These are phyloP conservation scores for Zoanthus gigantus DNA, from an alignment of 92 coral and sea anemone species.

Conservation along the genomic window DNA sequence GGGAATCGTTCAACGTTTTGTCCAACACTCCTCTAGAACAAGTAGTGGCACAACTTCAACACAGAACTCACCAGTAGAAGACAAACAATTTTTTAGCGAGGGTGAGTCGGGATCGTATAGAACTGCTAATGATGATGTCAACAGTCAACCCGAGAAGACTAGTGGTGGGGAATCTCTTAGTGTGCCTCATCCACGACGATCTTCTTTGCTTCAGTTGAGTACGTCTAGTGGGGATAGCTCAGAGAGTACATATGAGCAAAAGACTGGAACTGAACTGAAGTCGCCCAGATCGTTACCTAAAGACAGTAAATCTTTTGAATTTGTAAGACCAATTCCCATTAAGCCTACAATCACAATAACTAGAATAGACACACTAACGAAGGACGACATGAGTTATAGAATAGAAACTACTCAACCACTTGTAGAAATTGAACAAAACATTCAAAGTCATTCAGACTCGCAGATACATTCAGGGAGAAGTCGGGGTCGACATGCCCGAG, in stretches of 20 bases:
- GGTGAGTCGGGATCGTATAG: conserved; percentile 92
- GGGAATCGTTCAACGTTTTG: conserved; percentile 90
- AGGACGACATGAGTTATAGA: conserved; percentile 80
- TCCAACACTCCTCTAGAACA: conserved; percentile 88
- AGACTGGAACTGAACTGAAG: conserved; percentile 71
- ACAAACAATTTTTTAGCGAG: conserved; percentile 90
- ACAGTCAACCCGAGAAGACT: conserved; percentile 73
- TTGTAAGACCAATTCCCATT: conserved; percentile 94
- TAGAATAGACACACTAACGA: conserved; percentile 82
- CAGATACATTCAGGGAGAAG: conserved; percentile 80
- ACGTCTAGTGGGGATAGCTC: conserved; percentile 95
- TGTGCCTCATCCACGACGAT: conserved; percentile 77
- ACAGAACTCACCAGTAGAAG: conserved; percentile 90
- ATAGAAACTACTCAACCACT: conserved; percentile 63
- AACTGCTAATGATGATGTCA: conserved; percentile 93
- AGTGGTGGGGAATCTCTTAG: conserved; percentile 77
- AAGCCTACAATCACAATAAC: conserved; percentile 89
- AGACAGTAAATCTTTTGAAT: conserved; percentile 92
- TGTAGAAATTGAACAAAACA: conserved; percentile 63
- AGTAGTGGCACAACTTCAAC: conserved; percentile 94
- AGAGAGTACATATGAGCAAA: conserved; percentile 87
- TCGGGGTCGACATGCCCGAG: conserved; percentile 68
- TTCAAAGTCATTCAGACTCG: conserved; percentile 91
- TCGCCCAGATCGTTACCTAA: conserved; percentile 77
- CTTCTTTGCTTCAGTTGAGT: conserved; percentile 82